phyloP scores from a whole-genome alignment of 2,113 vertebrate species.

The Hydrolagus affinis region DNA sequence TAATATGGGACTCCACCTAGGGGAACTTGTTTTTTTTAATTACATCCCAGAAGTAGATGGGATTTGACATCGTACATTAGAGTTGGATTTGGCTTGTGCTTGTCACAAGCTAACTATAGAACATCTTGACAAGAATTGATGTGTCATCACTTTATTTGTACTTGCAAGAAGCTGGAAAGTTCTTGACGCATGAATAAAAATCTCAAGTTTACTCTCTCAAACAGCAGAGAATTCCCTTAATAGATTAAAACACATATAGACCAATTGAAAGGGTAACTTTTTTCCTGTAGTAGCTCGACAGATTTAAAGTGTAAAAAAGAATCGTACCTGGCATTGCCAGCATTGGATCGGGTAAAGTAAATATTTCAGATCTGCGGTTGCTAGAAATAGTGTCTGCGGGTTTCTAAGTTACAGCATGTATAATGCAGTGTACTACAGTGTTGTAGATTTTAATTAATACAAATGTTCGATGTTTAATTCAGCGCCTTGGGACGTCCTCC shows the following conservation, averaged over 20 bases:
- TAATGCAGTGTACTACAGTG: too few relatives aligned
- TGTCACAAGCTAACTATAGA: background rate
- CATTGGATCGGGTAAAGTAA: too few relatives aligned
- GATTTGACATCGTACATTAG: background rate
- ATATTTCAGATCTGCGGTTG: too few relatives aligned
- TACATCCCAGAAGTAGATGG: too few relatives aligned
- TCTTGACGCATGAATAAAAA: too few relatives aligned
- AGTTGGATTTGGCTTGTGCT: background rate
- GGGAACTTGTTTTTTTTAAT: too few relatives aligned
- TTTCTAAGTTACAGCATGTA: slow-evolving; percentile 18
- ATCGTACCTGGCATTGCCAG: too few relatives aligned
- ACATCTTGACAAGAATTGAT: background rate
- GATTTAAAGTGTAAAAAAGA: background rate
- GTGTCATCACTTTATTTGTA: background rate
- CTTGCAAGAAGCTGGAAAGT: background rate
- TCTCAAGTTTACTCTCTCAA: background rate
- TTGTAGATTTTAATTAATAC: background rate
- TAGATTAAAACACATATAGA: background rate
- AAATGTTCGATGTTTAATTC: too few relatives aligned
- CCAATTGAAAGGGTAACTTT: background rate
- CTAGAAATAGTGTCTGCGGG: background rate
- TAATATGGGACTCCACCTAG: too few relatives aligned
- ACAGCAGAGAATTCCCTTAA: background rate
- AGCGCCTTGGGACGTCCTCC: too few relatives aligned
- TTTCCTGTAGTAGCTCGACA: background rate